Conservation (phyloP, 64 coral and sea anemone species). For the Acropora yongei region DNA sequence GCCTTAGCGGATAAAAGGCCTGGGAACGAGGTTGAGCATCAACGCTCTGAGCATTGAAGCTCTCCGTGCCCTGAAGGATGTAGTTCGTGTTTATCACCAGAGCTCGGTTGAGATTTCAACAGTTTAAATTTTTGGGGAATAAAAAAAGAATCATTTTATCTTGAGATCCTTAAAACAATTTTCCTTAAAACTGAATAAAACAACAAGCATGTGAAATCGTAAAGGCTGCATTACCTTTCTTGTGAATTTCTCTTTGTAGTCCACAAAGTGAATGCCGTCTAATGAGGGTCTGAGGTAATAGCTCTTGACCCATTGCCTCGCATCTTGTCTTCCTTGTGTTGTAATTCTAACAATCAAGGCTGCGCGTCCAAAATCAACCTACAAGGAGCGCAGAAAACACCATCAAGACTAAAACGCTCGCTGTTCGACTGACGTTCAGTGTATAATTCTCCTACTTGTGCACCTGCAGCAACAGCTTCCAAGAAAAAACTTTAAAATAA, state of each 20-base stretch:
- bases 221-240: slow-evolving; percentile 42
- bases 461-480: no score
- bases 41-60: no score
- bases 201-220: not conserved
- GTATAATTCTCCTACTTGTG: no score
- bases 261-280: slow-evolving; percentile 57
- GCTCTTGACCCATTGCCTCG: slow-evolving; percentile 42
- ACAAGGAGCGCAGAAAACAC: not conserved
- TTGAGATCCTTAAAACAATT: not conserved
- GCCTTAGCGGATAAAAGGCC: no score
- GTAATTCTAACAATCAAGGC: slow-evolving; percentile 45
- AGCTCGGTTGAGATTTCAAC: no score
- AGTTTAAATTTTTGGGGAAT: not conserved
- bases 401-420: not conserved
- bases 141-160: not conserved
- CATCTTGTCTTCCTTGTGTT: slow-evolving; percentile 50
- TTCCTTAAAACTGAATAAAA: not conserved
- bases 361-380: slow-evolving; percentile 44
- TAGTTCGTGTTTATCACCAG: no score
- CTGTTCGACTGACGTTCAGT: no score
- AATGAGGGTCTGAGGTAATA: slow-evolving; percentile 39
- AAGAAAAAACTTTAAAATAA: no score
- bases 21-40: no score
- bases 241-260: slow-evolving; percentile 35
- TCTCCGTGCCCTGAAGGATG: no score